These are phyloP conservation scores for Lacerta bilineata DNA, from an alignment of 2,797 vertebrate species.

Conservation along the genomic window DNA sequence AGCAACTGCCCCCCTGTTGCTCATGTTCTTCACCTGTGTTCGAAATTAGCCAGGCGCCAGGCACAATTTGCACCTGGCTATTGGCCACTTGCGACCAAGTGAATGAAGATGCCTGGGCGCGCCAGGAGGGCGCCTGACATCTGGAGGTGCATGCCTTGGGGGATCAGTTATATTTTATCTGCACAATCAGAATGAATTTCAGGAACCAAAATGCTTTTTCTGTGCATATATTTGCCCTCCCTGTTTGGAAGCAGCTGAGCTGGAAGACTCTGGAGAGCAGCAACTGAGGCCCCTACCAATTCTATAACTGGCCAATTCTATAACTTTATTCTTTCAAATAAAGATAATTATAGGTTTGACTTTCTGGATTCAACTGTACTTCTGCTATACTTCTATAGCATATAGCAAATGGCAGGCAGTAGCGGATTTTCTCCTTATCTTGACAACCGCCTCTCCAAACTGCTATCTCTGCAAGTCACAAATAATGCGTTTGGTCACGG, in stretches of 20 bases:
- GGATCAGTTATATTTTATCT: no score
- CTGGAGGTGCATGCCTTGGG: no score
- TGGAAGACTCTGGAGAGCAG: no score
- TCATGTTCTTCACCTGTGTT: background rate
- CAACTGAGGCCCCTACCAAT: background rate
- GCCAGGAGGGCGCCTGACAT: no score
- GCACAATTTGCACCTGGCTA: no score
- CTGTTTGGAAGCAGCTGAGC: background rate
- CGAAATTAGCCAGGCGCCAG: no score
- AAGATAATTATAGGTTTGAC: background rate
- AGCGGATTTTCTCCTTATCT: conserved; percentile 41
- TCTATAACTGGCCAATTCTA: background rate
- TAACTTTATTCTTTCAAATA: conserved; percentile 7
- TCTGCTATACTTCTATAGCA: background rate
- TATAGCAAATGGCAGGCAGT: conserved; percentile 24
- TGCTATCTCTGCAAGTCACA: conserved; percentile 41
- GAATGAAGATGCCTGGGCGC: no score
- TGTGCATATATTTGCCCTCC: background rate
- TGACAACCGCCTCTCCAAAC: conserved; percentile 15
- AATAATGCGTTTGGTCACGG: conserved; percentile 51
- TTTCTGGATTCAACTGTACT: conserved; percentile 4
- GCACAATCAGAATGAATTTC: no score
- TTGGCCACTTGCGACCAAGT: no score
- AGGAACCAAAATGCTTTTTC: no score
- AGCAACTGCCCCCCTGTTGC: background rate